Conservation (phyloP, 1,140 invertebrate species). For the Rhyzopertha dominica region DNA sequence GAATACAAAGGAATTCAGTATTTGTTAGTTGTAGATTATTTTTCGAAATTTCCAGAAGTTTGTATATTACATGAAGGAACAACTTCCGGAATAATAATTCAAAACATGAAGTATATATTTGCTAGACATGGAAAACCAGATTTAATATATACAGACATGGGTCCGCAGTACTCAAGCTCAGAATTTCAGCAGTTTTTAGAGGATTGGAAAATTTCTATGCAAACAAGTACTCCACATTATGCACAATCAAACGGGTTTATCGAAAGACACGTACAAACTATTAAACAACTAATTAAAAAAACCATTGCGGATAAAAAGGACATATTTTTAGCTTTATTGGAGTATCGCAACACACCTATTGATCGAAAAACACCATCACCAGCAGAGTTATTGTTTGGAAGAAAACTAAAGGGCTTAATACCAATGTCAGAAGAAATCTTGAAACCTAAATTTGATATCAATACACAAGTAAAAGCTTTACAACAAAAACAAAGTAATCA, state of each 20-base stretch:
- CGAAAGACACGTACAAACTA: constrained; percentile 37
- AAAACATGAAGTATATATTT: constrained; percentile 9
- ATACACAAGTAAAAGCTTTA: no score
- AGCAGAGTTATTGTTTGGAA: no score
- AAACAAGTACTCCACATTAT: constrained; percentile 39
- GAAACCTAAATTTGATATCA: no score
- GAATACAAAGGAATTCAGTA: neutral
- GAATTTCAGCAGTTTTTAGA: constrained; percentile 43
- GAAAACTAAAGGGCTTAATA: no score
- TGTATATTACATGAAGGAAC: no score
- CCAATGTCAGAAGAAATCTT: no score
- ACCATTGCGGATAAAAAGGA: constrained; percentile 10
- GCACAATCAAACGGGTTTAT: constrained; percentile 39
- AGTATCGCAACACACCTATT: no score
- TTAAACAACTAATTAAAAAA: constrained; percentile 40
- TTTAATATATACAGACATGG: constrained; percentile 40
- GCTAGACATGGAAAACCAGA: constrained; percentile 34
- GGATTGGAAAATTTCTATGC: constrained; percentile 41
- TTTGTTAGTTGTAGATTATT: constrained; percentile 1
- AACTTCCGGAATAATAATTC: constrained; percentile 4
- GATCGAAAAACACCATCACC: no score
- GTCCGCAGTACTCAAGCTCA: constrained; percentile 37
- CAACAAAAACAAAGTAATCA: no score
- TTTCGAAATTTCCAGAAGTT: constrained; percentile 3
- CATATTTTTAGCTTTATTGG: no score